A percentile compares a stretch with the other conserved stretches of the same genome.
Evolutionary conservation across 2,797 vertebrate genomes (phyloP).

Genomic region (Austrolebias charrua): DNA sequence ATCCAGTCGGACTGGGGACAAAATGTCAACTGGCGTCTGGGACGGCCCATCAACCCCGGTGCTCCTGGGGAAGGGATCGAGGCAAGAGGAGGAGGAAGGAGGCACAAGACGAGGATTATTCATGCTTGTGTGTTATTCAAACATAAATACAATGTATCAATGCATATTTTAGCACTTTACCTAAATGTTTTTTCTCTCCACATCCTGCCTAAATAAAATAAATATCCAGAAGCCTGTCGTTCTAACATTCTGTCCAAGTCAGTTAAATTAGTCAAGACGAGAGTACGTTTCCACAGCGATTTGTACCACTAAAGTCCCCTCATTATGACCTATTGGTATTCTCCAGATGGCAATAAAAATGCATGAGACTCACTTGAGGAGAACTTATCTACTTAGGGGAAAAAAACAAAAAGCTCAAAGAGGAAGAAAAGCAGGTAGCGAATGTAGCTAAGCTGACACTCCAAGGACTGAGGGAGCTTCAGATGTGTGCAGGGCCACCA

Average conservation of each 20-base stretch:
- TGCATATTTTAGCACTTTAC: constrained; percentile 11
- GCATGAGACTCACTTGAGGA: constrained; percentile 73
- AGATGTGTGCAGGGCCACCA: constrained; percentile 58
- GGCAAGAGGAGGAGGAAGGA: constrained; percentile 44
- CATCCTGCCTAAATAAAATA: not conserved
- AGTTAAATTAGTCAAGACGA: constrained; percentile 72
- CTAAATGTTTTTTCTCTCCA: not conserved
- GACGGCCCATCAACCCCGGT: constrained; percentile 82
- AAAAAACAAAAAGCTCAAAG: constrained; percentile 75
- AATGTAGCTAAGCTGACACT: constrained; percentile 63
- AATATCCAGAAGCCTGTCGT: not conserved
- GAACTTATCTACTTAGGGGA: constrained; percentile 70
- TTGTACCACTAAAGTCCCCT: constrained; percentile 62
- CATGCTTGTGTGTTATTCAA: constrained; percentile 63
- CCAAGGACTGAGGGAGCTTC: constrained; percentile 68
- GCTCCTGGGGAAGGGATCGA: constrained; percentile 78
- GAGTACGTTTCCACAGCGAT: constrained; percentile 56
- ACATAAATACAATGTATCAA: constrained; percentile 34
- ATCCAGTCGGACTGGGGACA: constrained; percentile 90
- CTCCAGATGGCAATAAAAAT: constrained; percentile 81
- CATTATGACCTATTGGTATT: constrained; percentile 79
- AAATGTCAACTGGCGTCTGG: constrained; percentile 88
- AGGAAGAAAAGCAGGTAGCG: constrained; percentile 61
- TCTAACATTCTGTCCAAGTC: constrained; percentile 19
- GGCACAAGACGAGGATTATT: constrained; percentile 47